Evolutionary conservation across 2,888 invertebrate species (phyloP).

Genomic region (Nephrotoma appendiculata): DNA sequence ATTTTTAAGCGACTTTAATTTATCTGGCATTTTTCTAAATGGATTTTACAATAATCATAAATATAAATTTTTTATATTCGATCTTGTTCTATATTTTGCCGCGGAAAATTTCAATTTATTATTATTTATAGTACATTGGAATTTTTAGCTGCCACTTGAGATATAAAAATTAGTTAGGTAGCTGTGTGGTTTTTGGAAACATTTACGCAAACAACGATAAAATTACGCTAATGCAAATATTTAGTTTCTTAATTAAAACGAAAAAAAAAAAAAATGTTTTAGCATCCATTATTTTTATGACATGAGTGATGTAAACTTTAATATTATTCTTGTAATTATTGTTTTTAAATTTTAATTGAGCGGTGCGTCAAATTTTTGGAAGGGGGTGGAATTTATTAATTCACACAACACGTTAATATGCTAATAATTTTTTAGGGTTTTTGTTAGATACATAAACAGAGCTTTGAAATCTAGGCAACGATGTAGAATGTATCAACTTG

Average conservation of each 20-base stretch:
- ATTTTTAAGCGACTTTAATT: not conserved
- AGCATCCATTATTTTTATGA: not conserved
- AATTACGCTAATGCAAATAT: not conserved
- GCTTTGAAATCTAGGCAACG: too few species aligned
- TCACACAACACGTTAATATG: too few species aligned
- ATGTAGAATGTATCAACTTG: too few species aligned
- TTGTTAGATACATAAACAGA: too few species aligned
- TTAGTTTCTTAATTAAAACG: not conserved
- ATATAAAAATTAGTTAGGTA: not conserved
- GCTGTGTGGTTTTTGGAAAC: not conserved
- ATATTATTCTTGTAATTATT: not conserved
- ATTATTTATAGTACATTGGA: not conserved
- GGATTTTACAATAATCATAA: not conserved
- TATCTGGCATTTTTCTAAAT: not conserved
- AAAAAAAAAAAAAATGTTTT: not conserved
- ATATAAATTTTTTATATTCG: not conserved
- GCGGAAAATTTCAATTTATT: not conserved
- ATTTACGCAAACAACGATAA: not conserved
- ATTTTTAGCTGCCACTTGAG: not conserved
- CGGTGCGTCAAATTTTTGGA: too few species aligned
- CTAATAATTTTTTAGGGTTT: too few species aligned
- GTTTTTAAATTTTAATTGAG: too few species aligned
- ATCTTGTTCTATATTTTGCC: not conserved
- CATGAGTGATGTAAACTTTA: not conserved
- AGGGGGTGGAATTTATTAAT: too few species aligned